Percentiles rank a stretch among this genome's conserved stretches.
These are phyloP conservation scores for Columbina picui DNA, from an alignment of 2,113 vertebrate genomes.

Conservation along the genomic window DNA sequence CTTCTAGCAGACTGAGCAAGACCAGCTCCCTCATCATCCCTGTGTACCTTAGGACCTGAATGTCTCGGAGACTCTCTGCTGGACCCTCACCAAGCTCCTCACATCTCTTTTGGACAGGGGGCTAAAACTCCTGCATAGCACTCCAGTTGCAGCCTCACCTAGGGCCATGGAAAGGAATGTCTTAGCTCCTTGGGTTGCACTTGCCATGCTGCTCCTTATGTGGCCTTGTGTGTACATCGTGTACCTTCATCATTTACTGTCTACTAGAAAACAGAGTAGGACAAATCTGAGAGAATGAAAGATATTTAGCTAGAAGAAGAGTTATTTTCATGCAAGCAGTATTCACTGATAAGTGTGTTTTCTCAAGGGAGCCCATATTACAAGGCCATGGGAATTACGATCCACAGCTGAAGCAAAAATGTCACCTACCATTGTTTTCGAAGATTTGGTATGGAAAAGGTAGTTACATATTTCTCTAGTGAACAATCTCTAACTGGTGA, in stretches of 20 bases:
- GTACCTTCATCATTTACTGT: background rate
- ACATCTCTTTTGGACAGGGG: background rate
- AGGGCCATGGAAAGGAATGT: fast-evolving
- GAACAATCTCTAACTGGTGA: background rate
- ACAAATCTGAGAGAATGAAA: background rate
- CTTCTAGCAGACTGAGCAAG: background rate
- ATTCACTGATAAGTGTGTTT: background rate
- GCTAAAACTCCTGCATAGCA: background rate
- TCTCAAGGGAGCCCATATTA: background rate
- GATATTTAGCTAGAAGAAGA: background rate
- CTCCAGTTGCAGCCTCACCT: background rate
- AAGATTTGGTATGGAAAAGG: background rate
- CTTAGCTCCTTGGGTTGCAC: fast-evolving
- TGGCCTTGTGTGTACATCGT: fast-evolving
- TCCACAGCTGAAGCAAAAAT: background rate
- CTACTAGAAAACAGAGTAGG: background rate
- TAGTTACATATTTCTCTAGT: background rate
- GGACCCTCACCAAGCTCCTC: background rate
- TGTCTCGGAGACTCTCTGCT: background rate
- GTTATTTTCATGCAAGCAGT: background rate
- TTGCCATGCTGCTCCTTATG: background rate
- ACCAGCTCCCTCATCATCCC: background rate
- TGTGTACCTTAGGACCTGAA: background rate
- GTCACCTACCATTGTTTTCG: background rate
- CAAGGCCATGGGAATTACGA: background rate